phyloP scores from a whole-genome alignment of 2,888 invertebrate genomes.

The Ashinkailepas kermadecensis region DNA sequence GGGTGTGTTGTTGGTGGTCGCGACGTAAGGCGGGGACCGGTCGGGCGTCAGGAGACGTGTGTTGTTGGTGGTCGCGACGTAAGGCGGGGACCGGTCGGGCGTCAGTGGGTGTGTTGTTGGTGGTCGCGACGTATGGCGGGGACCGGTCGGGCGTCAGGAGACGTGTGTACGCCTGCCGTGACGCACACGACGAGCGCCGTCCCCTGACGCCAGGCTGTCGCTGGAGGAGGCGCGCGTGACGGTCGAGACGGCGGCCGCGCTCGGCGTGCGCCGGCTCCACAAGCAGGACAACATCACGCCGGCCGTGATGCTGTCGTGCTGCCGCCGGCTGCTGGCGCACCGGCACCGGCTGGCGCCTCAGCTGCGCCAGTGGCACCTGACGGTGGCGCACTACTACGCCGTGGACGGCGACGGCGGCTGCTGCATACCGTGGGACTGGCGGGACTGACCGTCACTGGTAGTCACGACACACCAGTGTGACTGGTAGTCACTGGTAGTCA shows the following conservation, averaged over 20 bases:
- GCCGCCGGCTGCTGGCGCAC: conserved; percentile 55
- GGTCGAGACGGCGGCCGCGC: conserved; percentile 54
- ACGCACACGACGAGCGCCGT: too few relatives aligned
- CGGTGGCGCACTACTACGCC: conserved; percentile 33
- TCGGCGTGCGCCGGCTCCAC: conserved; percentile 62
- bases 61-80: too few relatives aligned
- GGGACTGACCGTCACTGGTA: background rate
- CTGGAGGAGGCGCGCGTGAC: conserved; percentile 66
- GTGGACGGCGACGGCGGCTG: conserved; percentile 24
- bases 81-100: too few relatives aligned
- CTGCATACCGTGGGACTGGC: conserved; percentile 10
- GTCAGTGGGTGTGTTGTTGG: too few relatives aligned
- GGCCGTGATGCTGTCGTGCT: conserved; percentile 78
- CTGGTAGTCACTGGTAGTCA: too few relatives aligned
- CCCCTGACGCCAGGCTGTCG: conserved; percentile 24
- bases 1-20: too few relatives aligned
- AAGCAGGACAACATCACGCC: conserved; percentile 90
- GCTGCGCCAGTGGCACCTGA: conserved; percentile 29
- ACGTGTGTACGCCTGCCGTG: too few relatives aligned
- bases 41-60: too few relatives aligned
- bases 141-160: too few relatives aligned
- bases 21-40: too few relatives aligned
- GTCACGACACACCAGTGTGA: too few relatives aligned
- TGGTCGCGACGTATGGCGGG: too few relatives aligned
- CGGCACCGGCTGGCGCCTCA: conserved; percentile 30